These are phyloP conservation scores for Bombus balteatus DNA, from an alignment of 1,140 invertebrate species.

Conservation along the genomic window DNA sequence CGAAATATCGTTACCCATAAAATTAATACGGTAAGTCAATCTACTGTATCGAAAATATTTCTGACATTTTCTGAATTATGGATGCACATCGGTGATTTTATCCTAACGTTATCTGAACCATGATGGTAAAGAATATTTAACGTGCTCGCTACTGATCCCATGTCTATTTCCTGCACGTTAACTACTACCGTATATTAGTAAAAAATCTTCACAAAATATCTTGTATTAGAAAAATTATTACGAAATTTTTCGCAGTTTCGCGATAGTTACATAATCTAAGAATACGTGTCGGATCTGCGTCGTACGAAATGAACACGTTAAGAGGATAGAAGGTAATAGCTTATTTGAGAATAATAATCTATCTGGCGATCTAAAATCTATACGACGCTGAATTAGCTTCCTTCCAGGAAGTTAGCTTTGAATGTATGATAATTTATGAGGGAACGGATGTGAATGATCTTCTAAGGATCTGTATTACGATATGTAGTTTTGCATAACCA, in stretches of 20 bases:
- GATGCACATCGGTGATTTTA: background rate
- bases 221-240: no score
- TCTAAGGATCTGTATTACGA: background rate
- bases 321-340: background rate
- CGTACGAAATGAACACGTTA: no score
- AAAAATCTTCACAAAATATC: no score
- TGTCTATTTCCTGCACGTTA: no score
- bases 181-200: no score
- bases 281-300: no score
- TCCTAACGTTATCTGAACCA: background rate
- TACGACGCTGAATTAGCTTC: background rate
- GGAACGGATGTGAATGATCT: constrained; percentile 4
- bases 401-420: background rate
- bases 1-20: constrained; percentile 12
- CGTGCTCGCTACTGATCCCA: no score
- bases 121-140: background rate
- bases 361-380: background rate
- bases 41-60: background rate
- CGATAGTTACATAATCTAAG: no score
- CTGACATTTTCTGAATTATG: constrained; percentile 25
- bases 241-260: no score
- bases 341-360: background rate
- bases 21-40: constrained; percentile 11
- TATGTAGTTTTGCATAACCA: background rate
- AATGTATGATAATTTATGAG: constrained; percentile 25